phyloP scores from a whole-genome alignment of 92 coral and sea anemone genomes.

The Ricordea florida region DNA sequence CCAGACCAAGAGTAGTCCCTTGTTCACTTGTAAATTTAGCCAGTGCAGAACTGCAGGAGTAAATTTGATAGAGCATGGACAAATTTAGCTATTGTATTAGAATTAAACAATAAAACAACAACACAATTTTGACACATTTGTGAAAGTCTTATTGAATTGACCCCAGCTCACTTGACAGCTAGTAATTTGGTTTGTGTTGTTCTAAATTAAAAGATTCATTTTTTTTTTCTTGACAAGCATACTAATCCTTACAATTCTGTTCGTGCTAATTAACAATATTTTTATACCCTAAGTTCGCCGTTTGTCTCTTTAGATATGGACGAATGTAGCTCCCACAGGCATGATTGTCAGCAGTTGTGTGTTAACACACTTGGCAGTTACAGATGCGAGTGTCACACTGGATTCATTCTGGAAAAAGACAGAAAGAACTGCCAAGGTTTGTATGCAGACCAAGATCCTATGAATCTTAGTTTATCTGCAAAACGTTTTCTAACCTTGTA shows the following conservation, averaged over 20 bases:
- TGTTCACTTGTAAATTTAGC: too few relatives aligned
- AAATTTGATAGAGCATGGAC: too few relatives aligned
- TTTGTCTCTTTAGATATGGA: slow-evolving; percentile 39
- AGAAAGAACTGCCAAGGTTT: slow-evolving; percentile 59
- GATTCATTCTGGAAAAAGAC: slow-evolving; percentile 45
- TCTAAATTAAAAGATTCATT: too few relatives aligned
- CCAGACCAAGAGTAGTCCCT: too few relatives aligned
- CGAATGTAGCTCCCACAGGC: slow-evolving; percentile 51
- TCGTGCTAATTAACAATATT: background rate
- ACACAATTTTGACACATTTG: too few relatives aligned
- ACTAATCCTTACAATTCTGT: background rate
- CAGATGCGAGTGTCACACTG: slow-evolving; percentile 62
- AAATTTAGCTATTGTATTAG: too few relatives aligned
- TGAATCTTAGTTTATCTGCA: background rate
- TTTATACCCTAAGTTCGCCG: background rate
- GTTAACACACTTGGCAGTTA: slow-evolving; percentile 75
- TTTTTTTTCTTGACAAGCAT: background rate
- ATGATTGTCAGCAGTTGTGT: slow-evolving; percentile 71
- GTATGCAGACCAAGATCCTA: background rate
- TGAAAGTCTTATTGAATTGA: too few relatives aligned
- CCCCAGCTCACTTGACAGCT: too few relatives aligned
- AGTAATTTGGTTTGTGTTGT: too few relatives aligned
- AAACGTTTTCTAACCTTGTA: background rate
- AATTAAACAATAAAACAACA: too few relatives aligned
- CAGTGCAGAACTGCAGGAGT: too few relatives aligned